Base-by-base conservation (phyloP, 2,888 invertebrate genomes). In the Ephialtes manifestator region DNA sequence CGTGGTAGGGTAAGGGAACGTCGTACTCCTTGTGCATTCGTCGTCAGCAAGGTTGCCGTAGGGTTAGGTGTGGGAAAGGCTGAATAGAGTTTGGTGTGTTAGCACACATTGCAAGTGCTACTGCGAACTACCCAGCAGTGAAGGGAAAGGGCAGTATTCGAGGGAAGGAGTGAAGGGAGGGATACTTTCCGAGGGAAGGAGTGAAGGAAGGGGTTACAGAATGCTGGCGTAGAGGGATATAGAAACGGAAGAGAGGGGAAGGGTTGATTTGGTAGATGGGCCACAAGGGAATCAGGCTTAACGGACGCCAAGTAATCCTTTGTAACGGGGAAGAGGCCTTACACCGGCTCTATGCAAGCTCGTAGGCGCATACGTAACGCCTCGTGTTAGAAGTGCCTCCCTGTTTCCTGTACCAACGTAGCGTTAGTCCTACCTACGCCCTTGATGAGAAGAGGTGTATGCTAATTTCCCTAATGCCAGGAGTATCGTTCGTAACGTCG, bases 381-480 rank as follows among this genome's bases (percentile, higher is more conserved):
- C 53, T 46, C 60, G 68, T 68, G 70, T 43, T 35, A 13, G 39
- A 79, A 72, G 48, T 75, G 55, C 74, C 15, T 39, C 63, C 35
- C 35, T 15, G 11, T n/a, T n/a, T 20, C 46, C 48, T 70, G 13
- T 60, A 72, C 55, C 68, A 78, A 31, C 48, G 60, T 20, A 63
- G 68, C 63, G 55, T 35, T 48, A 55, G 70, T 46, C 65, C 71
- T 55, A 81, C 79, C 75, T 79, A 85, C 46, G 67, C 58, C 71
- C 63, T 67, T 58, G 70, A 83, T 65, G 80, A 83, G 75, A 39
- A 82, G 75, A 82, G 85, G 85, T 86, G 80, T 86, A 88, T 88
- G 87, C 87, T 88, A 87, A 88, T 88, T 87, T 87, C 79, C 81
- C 74, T 87, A 88, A 87, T 87, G 82, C 87, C 84, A 35, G 31